Evolutionary conservation across 2,113 vertebrate species (phyloP).

Genomic region (Muntiacus reevesi): DNA sequence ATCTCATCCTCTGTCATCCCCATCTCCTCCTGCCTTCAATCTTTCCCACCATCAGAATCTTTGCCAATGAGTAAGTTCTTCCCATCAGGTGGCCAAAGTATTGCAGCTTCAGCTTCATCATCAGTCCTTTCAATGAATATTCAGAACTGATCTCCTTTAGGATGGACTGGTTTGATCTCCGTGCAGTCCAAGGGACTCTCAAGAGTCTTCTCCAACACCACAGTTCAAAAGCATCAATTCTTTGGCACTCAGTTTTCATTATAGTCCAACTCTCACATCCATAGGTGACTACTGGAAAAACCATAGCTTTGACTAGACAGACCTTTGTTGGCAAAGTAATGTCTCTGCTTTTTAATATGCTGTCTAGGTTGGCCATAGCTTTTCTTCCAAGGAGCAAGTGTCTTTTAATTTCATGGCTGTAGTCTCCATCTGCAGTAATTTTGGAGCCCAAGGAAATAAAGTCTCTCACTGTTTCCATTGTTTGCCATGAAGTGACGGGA

Average conservation of each 20-base stretch:
- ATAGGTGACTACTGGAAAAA: neutral
- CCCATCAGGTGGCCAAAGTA: neutral
- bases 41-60: neutral
- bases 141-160: neutral
- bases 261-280: neutral
- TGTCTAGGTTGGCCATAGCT: neutral
- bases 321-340: neutral
- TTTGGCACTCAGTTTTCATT: neutral
- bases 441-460: neutral
- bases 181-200: neutral
- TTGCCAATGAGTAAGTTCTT: neutral
- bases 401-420: neutral
- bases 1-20: neutral
- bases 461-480: neutral
- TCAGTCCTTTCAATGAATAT: neutral
- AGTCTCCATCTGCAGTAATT: neutral
- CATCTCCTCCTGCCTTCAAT: neutral
- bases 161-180: neutral
- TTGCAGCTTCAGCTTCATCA: neutral
- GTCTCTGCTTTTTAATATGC: neutral
- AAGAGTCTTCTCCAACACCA: neutral
- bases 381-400: neutral
- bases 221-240: neutral
- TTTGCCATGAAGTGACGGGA: neutral
- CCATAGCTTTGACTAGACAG: neutral